Base-by-base conservation (phyloP, 2,888 invertebrate species). In the Agrochola macilenta region DNA sequence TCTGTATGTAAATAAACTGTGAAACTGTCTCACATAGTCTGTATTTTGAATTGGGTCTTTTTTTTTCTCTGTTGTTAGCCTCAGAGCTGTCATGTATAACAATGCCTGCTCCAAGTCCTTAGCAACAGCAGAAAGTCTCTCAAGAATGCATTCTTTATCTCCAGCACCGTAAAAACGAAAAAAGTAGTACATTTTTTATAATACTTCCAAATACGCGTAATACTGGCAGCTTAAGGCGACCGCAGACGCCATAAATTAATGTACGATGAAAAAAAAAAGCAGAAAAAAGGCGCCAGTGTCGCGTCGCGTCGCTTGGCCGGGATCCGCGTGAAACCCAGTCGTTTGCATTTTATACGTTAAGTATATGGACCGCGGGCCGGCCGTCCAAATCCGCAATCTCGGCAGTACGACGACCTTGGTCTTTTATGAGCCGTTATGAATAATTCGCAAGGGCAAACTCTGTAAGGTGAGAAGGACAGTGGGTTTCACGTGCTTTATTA, bases 371-470 rank as follows among this genome's bases (percentile, higher is more conserved):
- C 82, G 87, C 89, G 80, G 75, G 72, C 75, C 85, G 80, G 77
- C 87, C 84, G 84, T 83, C 89, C 88, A 90, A 94, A 95, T 95
- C 95, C 95, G 95, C 94, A 95, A 95, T 95, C 94, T 93, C 90
- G 89, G 78, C 93, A 94, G 96, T 95, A 88, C 96, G 95, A 95
- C 94, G 95, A 96, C 95, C 95, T 95, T 96, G 95, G 89, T 92
- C 87, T 91, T 93, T 92, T 92, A 90, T 90, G 91, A 90, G 90
- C 93, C 93, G 94, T 93, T 93, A 94, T 93, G 92, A 92, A 93
- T 91, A 92, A 93, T 89, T 86, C 89, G 90, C 93, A 94, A 94
- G 95, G 93, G 92, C 94, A 92, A 85, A 83, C 79, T 81, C 66
- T 68, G 88, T 82, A 89, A 89, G 85, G 84, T 87, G 88, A 89